These are phyloP conservation scores for Condylura cristata DNA, from an alignment of 2,113 vertebrate species.

Conservation along the genomic window DNA sequence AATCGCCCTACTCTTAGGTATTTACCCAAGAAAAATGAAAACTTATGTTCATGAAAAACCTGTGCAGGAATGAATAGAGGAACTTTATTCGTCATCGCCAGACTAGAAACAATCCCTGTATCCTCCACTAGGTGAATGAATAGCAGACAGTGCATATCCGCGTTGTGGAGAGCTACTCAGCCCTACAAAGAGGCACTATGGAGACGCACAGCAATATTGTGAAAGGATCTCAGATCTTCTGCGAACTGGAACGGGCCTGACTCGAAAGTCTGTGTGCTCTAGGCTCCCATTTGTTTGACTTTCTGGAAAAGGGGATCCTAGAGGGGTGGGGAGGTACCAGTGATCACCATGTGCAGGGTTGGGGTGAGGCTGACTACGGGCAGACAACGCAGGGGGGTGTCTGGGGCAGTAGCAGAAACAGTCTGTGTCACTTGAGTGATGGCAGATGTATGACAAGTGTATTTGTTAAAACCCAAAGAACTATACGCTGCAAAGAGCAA, in stretches of 20 bases:
- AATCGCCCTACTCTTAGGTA: not conserved
- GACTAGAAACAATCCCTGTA: not conserved
- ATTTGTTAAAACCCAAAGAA: not conserved
- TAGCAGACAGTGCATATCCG: not conserved
- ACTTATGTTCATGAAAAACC: not conserved
- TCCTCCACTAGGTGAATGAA: not conserved
- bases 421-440: not conserved
- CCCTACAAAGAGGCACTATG: not conserved
- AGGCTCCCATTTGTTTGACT: not conserved
- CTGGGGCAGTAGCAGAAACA: too few species aligned
- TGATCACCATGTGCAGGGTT: too few species aligned
- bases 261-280: not conserved
- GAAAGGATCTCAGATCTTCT: not conserved
- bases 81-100: not conserved
- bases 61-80: not conserved
- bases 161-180: not conserved
- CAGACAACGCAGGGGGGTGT: not conserved
- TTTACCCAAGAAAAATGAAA: not conserved
- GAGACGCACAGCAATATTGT: not conserved
- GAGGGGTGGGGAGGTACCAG: accelerated
- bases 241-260: not conserved
- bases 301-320: not conserved
- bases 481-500: not conserved
- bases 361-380: not conserved
- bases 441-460: accelerated